Base-by-base conservation (phyloP, 2,113 vertebrate genomes). In the Pelecanus crispus region DNA sequence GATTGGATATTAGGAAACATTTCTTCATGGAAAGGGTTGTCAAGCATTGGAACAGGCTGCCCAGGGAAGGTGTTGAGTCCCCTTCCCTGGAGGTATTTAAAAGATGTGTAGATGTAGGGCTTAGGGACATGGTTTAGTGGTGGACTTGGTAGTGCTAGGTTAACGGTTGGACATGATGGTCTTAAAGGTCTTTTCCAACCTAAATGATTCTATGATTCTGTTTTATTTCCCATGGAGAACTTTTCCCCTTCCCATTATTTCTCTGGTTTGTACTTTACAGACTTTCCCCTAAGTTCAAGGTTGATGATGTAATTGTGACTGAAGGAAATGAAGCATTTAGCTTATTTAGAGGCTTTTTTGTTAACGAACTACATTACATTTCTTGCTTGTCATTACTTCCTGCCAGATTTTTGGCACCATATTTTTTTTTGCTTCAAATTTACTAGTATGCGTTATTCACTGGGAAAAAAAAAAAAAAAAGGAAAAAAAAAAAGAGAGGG, bases 361-460 rank as follows among this genome's bases (percentile, higher is more conserved):
- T 32, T 75, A 55, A 53, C 47, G 31, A 31, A 92, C 26, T 18
- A 47, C 26, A 74, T 88, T 86, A 66, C 20, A 40, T 81, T 95
- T 66, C 49, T 94, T 86, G 67, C 73, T 92, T 59, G 66, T 80
- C 62, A 83, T 96, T 94, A 78, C 26, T 85, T 96, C 78, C 95
- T 92, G 34, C 2, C 74, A 90, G 92, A 95, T 83, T 94, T 96
- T 74, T 97, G 86, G 89, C 89, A 96, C 26, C 11, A 5, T 72
- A 38, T 83, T 72, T 62, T 92, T 45, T 47, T 77, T 75, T 18
- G 1, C 68, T 92, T 96, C 71, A 78, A 63, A 95, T 96, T 95
- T 92, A 91, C 88, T 95, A 65, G 47, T 87, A 96, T 96, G 81
- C 72, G 92, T 96, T 97, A 96, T 97, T 96, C 88, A 84, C 90